Evolutionary conservation across 2,797 vertebrate genomes (phyloP), one percentile per base, ranked within the genome.

Genomic region (Gallinago nigripennis): DNA sequence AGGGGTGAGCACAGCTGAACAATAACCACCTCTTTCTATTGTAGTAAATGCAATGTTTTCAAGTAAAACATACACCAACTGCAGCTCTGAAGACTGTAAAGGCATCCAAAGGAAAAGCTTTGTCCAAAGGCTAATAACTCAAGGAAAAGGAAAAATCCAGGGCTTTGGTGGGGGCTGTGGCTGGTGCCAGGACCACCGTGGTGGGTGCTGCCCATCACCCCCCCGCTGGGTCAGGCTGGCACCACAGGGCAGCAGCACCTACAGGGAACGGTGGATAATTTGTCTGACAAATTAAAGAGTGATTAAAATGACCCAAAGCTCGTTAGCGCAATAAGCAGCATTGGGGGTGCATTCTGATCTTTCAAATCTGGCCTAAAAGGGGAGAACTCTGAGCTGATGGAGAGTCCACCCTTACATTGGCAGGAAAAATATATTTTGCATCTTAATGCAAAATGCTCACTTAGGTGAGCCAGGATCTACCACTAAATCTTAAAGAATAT

Each of bases 101-200:
- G 8, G 45, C 28, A 33, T 46, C 63, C 54, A 69, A 18, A 91
- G 54, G 6, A 90, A 79, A 31, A 48, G 50, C 17, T 78, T 68
- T 81, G 27, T 43, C 54, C 66, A 45, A 78, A 91, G 50, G 48
- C 6, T 54, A 43, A 35, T 10, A 3, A 8, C 51, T 28, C 20
- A 17, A 23, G 48, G 37, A 64, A 53, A 50, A 69, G 12, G 43
- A 37, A 48, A 70, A 37, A 2, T 35, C 27, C 31, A 16, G 15
- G 65, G 25, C 7, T 14, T 9, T 14, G 25, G 64, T 12, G 45
- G 18, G 51, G 31, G 33, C 43, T 25, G n/a, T 11, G 11, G 21
- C 2, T 39, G 66, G 53, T 45, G 31, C 68, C 68, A 50, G 25
- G 50, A 8, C 11, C 50, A 51, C 31, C 2, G 0, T 0, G 1